Base-by-base conservation (phyloP, 2,797 vertebrate genomes). In the Onychomys arenicola region DNA sequence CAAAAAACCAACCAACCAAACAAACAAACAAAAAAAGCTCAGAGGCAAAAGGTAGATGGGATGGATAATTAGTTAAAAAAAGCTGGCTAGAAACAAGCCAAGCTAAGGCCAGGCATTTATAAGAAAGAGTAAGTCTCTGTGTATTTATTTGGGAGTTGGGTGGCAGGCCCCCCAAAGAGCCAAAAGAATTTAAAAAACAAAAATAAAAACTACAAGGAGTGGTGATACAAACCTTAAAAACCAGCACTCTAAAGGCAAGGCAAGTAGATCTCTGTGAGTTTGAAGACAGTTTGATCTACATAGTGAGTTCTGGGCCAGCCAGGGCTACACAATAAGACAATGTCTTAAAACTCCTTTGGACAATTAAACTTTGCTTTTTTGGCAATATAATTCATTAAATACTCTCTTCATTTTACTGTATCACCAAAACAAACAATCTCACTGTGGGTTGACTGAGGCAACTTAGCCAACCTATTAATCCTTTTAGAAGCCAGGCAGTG, bases 331-430 rank as follows among this genome's bases (percentile, higher is more conserved):
- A 34, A 84, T 65, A 16, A 65, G 27, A 46, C 59, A 84, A 46
- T 46, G 40, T 65, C 81, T 86, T 86, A 67, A 86, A n/a, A 92
- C 57, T 75, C 40, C 40, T 84, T 63, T 89, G 67, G 43, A 95
- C 90, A 94, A 93, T 67, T 65, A 91, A 23, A 63, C 14, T 86
- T 90, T 96, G 80, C 34, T 80, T 77, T 87, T 91, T 78, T 69
- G 87, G 46, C 83, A 89, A 87, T 71, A 77, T 73, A 89, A 94
- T 75, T 91, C 49, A 37, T 91, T 61, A 87, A 65, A 89, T 21
- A 89, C 94, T 90, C 37, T 77, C 82, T 83, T 93, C 80, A 89
- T 90, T 91, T 89, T 84, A 67, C 93, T 73, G 90, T 7, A 57
- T 40, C 2, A 49, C n/a, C 43, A 69, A n/a, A 94, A 94, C 17